These are phyloP conservation scores for Metellina segmentata DNA, from an alignment of 2,888 invertebrate species.

Conservation along the genomic window DNA sequence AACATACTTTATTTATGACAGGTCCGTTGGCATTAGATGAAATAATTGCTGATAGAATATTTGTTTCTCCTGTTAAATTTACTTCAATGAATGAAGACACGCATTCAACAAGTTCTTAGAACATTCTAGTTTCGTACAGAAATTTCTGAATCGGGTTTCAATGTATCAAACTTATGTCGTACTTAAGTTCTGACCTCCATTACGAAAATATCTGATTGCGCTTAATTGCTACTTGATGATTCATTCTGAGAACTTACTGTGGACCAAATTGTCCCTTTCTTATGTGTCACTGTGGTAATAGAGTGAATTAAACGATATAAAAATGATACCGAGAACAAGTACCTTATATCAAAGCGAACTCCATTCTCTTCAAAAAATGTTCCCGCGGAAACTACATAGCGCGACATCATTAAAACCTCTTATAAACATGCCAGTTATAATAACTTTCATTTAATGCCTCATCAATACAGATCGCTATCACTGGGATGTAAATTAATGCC, in stretches of 20 bases:
- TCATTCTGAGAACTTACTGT: background rate
- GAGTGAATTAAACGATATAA: background rate
- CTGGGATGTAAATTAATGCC: conserved; percentile 52
- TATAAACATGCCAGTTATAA: conserved; percentile 40
- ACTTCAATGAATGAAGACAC: no score
- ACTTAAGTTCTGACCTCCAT: no score
- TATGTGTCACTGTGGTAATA: background rate
- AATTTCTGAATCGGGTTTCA: no score
- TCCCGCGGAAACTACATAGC: background rate
- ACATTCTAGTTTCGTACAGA: no score
- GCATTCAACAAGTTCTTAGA: no score
- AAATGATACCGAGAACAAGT: background rate
- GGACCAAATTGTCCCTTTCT: background rate
- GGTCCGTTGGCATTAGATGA: no score
- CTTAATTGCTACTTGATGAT: background rate
- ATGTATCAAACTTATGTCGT: no score
- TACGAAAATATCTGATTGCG: background rate
- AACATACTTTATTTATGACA: no score
- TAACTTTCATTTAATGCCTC: conserved; percentile 61
- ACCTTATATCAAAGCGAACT: background rate
- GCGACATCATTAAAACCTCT: conserved; percentile 9
- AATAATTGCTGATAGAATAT: no score
- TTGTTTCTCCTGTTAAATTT: no score
- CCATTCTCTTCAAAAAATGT: background rate
- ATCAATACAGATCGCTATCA: conserved; percentile 50